phyloP scores from a whole-genome alignment of 1,140 invertebrate species.

The Scaptomyza hsui region DNA sequence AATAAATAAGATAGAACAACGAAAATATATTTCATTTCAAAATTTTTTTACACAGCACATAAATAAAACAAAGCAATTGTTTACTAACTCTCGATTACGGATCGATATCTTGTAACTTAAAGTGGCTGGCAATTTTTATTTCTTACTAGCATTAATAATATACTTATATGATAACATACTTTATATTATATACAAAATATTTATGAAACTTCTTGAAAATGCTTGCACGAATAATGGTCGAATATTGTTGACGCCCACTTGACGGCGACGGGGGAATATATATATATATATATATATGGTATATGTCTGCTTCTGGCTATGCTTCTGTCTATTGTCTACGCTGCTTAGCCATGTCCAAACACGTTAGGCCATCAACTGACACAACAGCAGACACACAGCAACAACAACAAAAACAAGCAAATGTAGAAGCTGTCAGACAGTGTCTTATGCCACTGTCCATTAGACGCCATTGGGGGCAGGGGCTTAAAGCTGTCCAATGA shows the following conservation, averaged over 20 bases:
- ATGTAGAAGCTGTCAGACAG: slow-evolving; percentile 51
- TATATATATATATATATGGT: too few relatives aligned
- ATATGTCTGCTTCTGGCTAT: slow-evolving; percentile 8
- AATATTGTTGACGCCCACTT: slow-evolving; percentile 54
- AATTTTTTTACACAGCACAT: not conserved
- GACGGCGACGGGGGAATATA: slow-evolving; percentile 17
- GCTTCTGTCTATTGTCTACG: slow-evolving; percentile 57
- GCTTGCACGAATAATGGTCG: slow-evolving; percentile 26
- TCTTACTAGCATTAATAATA: slow-evolving; percentile 23
- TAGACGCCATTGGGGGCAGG: slow-evolving; percentile 49
- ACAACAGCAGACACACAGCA: slow-evolving; percentile 31
- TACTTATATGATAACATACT: slow-evolving; percentile 51
- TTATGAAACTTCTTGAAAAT: slow-evolving; percentile 52
- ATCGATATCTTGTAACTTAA: slow-evolving; percentile 11
- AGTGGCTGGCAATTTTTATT: slow-evolving; percentile 29
- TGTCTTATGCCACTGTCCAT: slow-evolving; percentile 78
- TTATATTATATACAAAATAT: slow-evolving; percentile 52
- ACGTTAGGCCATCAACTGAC: slow-evolving; percentile 67
- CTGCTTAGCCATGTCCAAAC: slow-evolving; percentile 71
- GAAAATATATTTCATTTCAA: not conserved
- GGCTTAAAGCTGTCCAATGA: slow-evolving; percentile 52
- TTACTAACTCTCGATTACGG: not conserved
- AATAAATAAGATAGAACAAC: too few relatives aligned
- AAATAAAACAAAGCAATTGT: not conserved
- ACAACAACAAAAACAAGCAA: slow-evolving; percentile 28